phyloP scores from a whole-genome alignment of 2,888 invertebrate genomes.

The Petrophora chlorosata region DNA sequence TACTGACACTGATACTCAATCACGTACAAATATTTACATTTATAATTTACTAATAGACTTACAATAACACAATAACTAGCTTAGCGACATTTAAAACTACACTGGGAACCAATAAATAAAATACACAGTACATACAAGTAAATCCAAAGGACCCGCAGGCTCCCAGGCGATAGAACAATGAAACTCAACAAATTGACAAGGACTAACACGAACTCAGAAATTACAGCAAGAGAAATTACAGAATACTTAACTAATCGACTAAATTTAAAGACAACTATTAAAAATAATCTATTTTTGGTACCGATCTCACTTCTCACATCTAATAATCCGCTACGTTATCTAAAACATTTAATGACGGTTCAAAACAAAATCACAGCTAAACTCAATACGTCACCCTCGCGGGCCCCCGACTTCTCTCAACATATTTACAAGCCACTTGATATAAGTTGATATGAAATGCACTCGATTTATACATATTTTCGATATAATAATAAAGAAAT shows the following conservation, averaged over 20 bases:
- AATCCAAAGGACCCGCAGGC: conserved; percentile 43
- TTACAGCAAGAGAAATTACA: conserved; percentile 41
- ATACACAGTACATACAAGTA: conserved; percentile 55
- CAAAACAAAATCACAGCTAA: conserved; percentile 79
- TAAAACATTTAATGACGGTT: conserved; percentile 64
- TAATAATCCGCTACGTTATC: conserved; percentile 60
- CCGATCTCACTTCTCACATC: conserved; percentile 78
- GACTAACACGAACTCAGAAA: conserved; percentile 45
- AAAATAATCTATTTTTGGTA: conserved; percentile 82
- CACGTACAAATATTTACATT: conserved; percentile 74
- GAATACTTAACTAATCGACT: conserved; percentile 57
- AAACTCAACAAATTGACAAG: conserved; percentile 67
- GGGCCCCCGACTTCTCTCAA: conserved; percentile 52
- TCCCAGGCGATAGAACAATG: conserved; percentile 51
- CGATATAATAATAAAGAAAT: conserved; percentile 59
- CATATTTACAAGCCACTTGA: conserved; percentile 76
- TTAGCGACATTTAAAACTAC: conserved; percentile 63
- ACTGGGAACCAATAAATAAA: conserved; percentile 72
- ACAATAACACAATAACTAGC: conserved; percentile 65
- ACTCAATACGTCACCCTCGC: conserved; percentile 50
- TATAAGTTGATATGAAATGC: conserved; percentile 73
- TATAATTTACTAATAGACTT: conserved; percentile 62
- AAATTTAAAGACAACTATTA: conserved; percentile 63
- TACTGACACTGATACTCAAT: conserved; percentile 74
- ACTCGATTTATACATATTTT: conserved; percentile 53